These are phyloP conservation scores for Colius striatus DNA, from an alignment of 2,113 vertebrate species.

Conservation along the genomic window DNA sequence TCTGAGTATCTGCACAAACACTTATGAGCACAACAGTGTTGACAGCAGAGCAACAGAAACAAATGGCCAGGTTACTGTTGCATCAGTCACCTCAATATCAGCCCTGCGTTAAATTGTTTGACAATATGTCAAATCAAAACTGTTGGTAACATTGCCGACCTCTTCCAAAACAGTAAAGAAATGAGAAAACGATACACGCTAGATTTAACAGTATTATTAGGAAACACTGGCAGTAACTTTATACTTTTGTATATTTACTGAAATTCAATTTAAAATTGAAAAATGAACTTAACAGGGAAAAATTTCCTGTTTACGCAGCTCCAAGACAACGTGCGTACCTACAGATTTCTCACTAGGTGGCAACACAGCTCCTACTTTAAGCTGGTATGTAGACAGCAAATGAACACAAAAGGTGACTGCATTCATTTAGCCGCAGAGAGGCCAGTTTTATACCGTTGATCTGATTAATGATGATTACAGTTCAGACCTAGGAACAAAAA, in stretches of 20 bases:
- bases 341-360: slow-evolving; percentile 46
- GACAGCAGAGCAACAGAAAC: neutral
- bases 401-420: neutral
- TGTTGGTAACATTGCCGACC: neutral
- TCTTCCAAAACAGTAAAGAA: neutral
- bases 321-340: neutral
- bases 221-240: neutral
- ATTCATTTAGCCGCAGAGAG: neutral
- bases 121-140: neutral
- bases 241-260: neutral
- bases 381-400: neutral
- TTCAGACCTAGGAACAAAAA: neutral
- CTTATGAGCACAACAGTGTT: fast-evolving
- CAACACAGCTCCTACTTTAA: neutral
- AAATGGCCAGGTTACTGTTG: neutral
- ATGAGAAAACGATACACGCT: neutral
- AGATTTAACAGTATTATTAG: neutral
- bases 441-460: neutral
- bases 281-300: neutral
- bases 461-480: neutral
- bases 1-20: neutral
- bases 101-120: neutral
- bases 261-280: neutral
- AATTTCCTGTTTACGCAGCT: neutral
- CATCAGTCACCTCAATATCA: neutral